A percentile compares a stretch with the other conserved stretches of the same genome.
Conservation (phyloP, 2,797 vertebrate species). For the Discoglossus pictus region DNA sequence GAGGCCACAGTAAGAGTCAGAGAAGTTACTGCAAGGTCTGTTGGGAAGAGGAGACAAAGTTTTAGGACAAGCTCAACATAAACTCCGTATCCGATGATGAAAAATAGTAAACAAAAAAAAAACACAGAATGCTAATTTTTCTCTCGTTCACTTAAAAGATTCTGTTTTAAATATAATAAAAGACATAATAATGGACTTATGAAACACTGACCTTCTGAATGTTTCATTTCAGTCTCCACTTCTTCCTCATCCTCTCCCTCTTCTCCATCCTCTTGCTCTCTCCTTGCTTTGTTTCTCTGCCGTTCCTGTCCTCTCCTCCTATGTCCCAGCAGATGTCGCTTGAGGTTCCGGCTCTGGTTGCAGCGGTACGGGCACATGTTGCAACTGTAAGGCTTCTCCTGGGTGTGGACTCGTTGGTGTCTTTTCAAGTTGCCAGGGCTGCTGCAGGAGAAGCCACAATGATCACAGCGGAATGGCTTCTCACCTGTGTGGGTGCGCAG, state of each 20-base stretch:
- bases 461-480: constrained; percentile 88
- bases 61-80: too few relatives aligned
- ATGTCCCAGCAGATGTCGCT: constrained; percentile 69
- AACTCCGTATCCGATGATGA: too few relatives aligned
- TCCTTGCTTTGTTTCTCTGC: constrained; percentile 26
- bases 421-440: constrained; percentile 93
- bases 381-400: constrained; percentile 77
- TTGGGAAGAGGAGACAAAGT: neutral
- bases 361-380: constrained; percentile 74
- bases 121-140: too few relatives aligned
- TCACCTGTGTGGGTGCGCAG: constrained; percentile 93
- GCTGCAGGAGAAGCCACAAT: constrained; percentile 92
- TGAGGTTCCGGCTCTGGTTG: constrained; percentile 72
- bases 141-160: too few relatives aligned
- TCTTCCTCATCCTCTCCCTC: constrained; percentile 4
- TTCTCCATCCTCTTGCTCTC: constrained; percentile 5
- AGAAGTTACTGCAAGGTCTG: constrained; percentile 67
- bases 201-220: too few relatives aligned
- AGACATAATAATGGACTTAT: too few relatives aligned
- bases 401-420: constrained; percentile 88
- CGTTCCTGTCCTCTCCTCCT: constrained; percentile 52
- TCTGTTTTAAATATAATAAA: too few relatives aligned
- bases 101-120: too few relatives aligned
- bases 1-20: constrained; percentile 72
- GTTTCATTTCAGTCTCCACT: constrained; percentile 4